Evolutionary conservation across 2,797 vertebrate species (phyloP), one percentile per base, ranked within the genome.

Genomic region (Oceanodroma leucorhoa): DNA sequence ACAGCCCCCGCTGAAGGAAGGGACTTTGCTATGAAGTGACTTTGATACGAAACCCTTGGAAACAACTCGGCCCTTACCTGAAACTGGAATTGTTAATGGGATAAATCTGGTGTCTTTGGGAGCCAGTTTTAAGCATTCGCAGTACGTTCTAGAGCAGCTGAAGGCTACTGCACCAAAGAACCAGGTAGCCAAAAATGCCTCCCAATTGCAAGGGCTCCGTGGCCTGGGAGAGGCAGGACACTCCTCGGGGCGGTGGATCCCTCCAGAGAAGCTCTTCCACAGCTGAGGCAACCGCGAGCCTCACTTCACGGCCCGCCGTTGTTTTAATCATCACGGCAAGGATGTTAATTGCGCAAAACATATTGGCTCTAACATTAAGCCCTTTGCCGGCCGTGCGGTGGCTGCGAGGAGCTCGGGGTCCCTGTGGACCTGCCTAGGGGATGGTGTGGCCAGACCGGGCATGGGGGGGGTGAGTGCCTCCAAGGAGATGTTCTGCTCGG

Each of bases 221-320:
- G 23, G 27, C 1, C 6, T 10, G 16, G 51, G 45, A 65, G 36
- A 43, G n/a, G 29, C 34, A 20, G 48, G 46, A 24, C 12, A 3
- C 7, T 61, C 30, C 46, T 26, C 0, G 6, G 20, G 21, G 20
- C 2, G 1, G 10, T 5, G 34, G 9, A 14, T 65, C 22, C n/a
- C 61, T 24, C 29, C 3, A 0, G 54, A 50, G 19, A 40, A 67
- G 46, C 40, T 54, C 46, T 67, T 50, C 70, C 45, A 41, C 36
- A 36, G 30, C 36, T 4, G 2, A 66, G 32, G 29, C 32, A 58
- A 36, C n/a, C 3, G 1, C 6, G 1, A 62, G 22, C 38, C n/a
- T 53, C 14, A 0, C n/a, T 45, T 22, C 12, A 26, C 5, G 5
- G 29, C 27, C 40, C 29, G 0, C 27, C 2, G 2, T 11, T 32